Evolutionary conservation across 2,797 vertebrate species (phyloP), one percentile per base, ranked within the genome.

Genomic region (Cyclopterus lumpus): DNA sequence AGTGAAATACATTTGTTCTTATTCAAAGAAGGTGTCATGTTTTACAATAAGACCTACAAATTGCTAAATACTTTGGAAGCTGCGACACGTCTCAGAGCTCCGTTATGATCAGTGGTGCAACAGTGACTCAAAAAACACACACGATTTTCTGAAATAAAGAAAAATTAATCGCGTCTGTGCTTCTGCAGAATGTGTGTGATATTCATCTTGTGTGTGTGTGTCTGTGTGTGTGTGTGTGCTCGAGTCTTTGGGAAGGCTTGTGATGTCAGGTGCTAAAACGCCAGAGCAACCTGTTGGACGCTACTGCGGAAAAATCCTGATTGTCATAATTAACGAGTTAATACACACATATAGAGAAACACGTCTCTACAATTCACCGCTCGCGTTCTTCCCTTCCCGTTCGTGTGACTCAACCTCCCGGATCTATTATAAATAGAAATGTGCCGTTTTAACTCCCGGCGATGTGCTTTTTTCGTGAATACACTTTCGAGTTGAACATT

Each of bases 251-350:
- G 86, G 22, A 79, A 83, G 75, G 78, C 69, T 78, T 71, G 28
- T 69, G 65, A 88, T 59, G 76, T 71, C 66, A 77, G 81, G 68
- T 67, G 81, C 65, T 53, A 46, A 68, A 74, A 77, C 53, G 36
- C 60, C 71, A n/a, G 53, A 73, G 78, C 77, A 59, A 75, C 73
- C 70, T 75, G 55, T 62, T 30, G 46, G 82, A 84, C 82, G 88
- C 80, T 84, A 84, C 82, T 48, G 78, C 18, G 34, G 68, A 85
- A 89, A 89, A 86, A 87, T 88, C 89, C 88, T 93, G 92, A 94
- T 94, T 94, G 93, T 94, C 93, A 88, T 82, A 75, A 88, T 77
- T 75, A 86, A 88, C 60, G 70, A 46, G 67, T 69, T 67, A 71
- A 40, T 78, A 82, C 67, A 81, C 71, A 82, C 16, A 48, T 58